A percentile compares a stretch with the other conserved stretches of the same genome.
Evolutionary conservation across 37 sponge, comb jelly and placozoan genomes (phyloP).

Genomic region (Spongilla lacustris): DNA sequence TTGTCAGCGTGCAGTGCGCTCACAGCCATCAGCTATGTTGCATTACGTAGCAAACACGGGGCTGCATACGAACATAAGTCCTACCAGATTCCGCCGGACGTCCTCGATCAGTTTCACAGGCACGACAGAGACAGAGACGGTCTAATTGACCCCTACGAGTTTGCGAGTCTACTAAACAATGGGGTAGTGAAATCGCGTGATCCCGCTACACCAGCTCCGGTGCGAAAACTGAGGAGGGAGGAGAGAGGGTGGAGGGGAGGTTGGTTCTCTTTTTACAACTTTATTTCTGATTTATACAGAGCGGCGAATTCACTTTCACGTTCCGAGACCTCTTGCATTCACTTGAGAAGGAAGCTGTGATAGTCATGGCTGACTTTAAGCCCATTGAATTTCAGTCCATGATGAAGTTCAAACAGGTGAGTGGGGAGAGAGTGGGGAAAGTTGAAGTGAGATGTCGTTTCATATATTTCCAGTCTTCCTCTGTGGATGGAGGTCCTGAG

Average conservation of each 20-base stretch:
- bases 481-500: conserved; percentile 17
- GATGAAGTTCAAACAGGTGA: conserved; percentile 49
- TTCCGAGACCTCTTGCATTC: conserved; percentile 37
- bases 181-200: no score
- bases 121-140: conserved; percentile 69
- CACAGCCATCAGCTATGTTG: no score
- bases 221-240: no score
- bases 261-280: no score
- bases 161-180: conserved; percentile 1
- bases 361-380: conserved; percentile 44
- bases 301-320: conserved; percentile 37
- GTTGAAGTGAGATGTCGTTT: no score
- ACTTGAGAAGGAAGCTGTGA: conserved; percentile 37
- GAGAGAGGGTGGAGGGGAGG: no score
- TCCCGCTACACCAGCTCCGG: no score
- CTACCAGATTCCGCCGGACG: background rate
- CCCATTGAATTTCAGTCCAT: conserved; percentile 61
- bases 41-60: no score
- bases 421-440: no score
- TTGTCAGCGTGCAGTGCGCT: no score
- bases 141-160: conserved; percentile 77
- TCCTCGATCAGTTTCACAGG: conserved; percentile 61
- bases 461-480: no score
- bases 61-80: no score
- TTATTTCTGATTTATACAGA: background rate